Conservation (phyloP, 2,888 invertebrate species). For the Mactromeris polynyma region DNA sequence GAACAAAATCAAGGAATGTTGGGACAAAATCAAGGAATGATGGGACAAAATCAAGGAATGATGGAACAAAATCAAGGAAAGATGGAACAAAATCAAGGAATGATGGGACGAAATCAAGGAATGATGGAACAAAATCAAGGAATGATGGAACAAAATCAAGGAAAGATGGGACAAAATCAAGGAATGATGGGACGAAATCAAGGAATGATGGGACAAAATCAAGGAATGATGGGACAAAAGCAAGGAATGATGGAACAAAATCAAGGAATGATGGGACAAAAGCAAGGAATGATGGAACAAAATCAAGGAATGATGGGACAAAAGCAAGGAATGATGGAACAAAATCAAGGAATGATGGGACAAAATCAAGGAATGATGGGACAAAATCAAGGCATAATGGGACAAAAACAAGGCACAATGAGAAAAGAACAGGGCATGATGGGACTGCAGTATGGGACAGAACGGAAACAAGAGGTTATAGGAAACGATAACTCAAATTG, state of each 20-base stretch:
- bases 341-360: background rate
- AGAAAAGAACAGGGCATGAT: slow-evolving; percentile 1
- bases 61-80: background rate
- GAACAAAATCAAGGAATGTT: slow-evolving; percentile 9
- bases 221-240: background rate
- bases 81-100: background rate
- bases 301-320: background rate
- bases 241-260: background rate
- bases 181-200: background rate
- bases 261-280: background rate
- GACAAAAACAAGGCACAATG: background rate
- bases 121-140: background rate
- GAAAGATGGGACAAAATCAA: background rate
- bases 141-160: background rate
- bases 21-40: background rate
- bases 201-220: slow-evolving; percentile 1
- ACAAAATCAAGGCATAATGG: background rate
- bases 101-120: background rate
- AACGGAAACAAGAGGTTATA: background rate
- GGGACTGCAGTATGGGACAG: background rate
- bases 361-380: background rate
- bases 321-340: background rate
- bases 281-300: background rate
- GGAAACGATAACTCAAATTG: background rate
- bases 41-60: background rate